Percentiles rank a stretch among this genome's conserved stretches.
Evolutionary conservation across 2,113 vertebrate species (phyloP).

Genomic region (Acrocephalus kingi): DNA sequence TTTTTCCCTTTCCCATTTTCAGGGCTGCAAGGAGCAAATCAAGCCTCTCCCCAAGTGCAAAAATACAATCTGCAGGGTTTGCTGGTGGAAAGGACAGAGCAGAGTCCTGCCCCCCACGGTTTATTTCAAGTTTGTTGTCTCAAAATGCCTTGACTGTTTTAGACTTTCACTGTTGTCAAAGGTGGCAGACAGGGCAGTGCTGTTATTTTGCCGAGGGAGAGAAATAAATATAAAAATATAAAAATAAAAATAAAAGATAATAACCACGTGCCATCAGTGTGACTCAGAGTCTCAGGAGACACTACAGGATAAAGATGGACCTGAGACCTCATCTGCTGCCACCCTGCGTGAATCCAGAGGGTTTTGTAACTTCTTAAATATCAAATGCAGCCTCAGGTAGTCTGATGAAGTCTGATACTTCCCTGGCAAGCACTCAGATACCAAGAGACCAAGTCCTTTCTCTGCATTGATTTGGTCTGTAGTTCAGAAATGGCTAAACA

Average conservation of each 20-base stretch:
- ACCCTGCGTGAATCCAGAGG: neutral
- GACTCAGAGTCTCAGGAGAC: neutral
- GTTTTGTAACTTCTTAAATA: neutral
- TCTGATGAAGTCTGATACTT: neutral
- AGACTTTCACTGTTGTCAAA: neutral
- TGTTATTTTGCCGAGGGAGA: neutral
- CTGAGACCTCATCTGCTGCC: neutral
- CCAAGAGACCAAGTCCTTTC: neutral
- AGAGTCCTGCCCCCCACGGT: neutral
- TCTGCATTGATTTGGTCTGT: neutral
- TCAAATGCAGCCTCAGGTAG: neutral
- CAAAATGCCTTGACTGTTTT: constrained; percentile 14
- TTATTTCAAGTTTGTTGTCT: constrained; percentile 9
- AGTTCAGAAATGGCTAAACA: neutral
- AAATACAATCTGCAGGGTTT: neutral
- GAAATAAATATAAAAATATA: neutral
- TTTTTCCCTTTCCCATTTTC: neutral
- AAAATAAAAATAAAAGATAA: constrained; percentile 12
- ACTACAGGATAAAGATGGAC: neutral
- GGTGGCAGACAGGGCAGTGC: constrained; percentile 37
- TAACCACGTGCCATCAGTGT: neutral
- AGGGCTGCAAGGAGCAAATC: neutral
- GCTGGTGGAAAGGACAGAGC: constrained; percentile 6
- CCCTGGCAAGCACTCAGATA: neutral
- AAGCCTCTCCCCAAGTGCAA: neutral